Percentiles rank a stretch among this genome's conserved stretches.
phyloP scores from a whole-genome alignment of 2,888 invertebrate species.

The Agriotes lineatus region DNA sequence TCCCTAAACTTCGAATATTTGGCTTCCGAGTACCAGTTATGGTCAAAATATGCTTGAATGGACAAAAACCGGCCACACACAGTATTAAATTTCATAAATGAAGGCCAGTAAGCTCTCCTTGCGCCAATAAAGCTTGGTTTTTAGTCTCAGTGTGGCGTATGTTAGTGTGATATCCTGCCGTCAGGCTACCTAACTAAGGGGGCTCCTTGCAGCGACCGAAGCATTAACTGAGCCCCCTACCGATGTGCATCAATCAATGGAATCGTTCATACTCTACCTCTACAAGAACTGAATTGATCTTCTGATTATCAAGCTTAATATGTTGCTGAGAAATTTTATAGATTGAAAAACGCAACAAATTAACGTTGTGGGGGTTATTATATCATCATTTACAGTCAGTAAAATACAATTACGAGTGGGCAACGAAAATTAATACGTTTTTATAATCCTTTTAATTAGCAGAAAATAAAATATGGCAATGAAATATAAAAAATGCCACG shows the following conservation, averaged over 20 bases:
- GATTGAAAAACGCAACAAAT: too few relatives aligned
- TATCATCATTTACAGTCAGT: too few relatives aligned
- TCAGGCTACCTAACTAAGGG: conserved; percentile 62
- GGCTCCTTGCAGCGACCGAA: conserved; percentile 58
- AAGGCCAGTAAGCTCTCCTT: conserved; percentile 38
- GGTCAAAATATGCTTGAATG: not conserved
- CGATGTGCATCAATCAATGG: conserved; percentile 57
- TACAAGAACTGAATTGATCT: conserved; percentile 22
- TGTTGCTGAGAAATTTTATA: not conserved
- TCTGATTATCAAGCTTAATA: not conserved
- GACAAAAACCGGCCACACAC: not conserved
- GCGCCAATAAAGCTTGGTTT: conserved; percentile 48
- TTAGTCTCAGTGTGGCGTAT: conserved; percentile 49
- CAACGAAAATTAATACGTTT: too few relatives aligned
- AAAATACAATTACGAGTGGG: too few relatives aligned
- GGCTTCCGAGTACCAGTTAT: conserved; percentile 16
- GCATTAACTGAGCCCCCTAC: conserved; percentile 60
- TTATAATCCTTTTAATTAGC: too few relatives aligned
- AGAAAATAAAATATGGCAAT: too few relatives aligned
- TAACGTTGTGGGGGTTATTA: too few relatives aligned
- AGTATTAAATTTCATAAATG: conserved; percentile 45
- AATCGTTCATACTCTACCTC: conserved; percentile 29
- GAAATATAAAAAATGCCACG: too few relatives aligned
- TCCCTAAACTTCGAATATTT: conserved; percentile 10
- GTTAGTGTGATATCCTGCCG: conserved; percentile 61